Evolutionary conservation across 2,113 vertebrate genomes (phyloP).

Genomic region (Neopipo cinnamomea): DNA sequence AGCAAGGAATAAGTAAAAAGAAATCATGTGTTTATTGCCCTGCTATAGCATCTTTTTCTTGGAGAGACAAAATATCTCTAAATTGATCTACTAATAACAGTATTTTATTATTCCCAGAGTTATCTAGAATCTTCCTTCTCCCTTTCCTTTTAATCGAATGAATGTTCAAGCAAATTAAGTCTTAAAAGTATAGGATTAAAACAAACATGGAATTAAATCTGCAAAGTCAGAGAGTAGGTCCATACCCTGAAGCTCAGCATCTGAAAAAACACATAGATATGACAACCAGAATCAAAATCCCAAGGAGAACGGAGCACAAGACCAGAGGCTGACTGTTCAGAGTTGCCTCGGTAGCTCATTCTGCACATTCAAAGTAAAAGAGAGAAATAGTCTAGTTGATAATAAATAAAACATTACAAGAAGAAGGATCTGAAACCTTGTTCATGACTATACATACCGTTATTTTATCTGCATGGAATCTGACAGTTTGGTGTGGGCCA

Average conservation of each 20-base stretch:
- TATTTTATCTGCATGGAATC: not conserved
- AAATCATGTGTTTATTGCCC: not conserved
- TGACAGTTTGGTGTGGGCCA: not conserved
- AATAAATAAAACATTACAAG: not conserved
- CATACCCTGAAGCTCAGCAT: not conserved
- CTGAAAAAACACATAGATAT: not conserved
- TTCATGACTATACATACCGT: rapidly evolving
- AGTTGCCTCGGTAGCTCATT: not conserved
- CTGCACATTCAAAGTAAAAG: not conserved
- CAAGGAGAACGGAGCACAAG: not conserved
- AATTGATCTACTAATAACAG: not conserved
- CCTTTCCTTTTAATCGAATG: not conserved
- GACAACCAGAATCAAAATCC: not conserved
- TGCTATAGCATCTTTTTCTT: not conserved
- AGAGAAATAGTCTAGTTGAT: not conserved
- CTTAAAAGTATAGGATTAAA: not conserved
- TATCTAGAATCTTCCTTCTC: not conserved
- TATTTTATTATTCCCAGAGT: not conserved
- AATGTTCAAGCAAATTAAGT: not conserved
- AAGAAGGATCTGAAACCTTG: not conserved
- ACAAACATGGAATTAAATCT: not conserved
- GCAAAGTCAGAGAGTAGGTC: not conserved
- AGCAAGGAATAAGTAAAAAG: conserved; percentile 1
- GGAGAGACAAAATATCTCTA: not conserved
- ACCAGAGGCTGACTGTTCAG: not conserved